Evolutionary conservation across 2,113 vertebrate species (phyloP).

Genomic region (Sinosuthora webbiana): DNA sequence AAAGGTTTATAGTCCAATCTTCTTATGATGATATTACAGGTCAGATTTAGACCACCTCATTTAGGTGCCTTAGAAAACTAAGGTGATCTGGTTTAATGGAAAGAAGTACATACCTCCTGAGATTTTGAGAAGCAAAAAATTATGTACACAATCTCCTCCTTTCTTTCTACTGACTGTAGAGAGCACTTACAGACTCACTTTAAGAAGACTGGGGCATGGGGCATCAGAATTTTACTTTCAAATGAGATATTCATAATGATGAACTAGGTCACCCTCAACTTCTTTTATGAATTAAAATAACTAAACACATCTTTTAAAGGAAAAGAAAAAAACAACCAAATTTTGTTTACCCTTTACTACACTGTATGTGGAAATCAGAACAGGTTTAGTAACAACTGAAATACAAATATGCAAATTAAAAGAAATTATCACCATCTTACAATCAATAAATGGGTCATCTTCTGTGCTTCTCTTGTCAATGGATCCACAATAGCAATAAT

Average conservation of each 20-base stretch:
- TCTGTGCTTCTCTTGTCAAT: constrained; percentile 90
- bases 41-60: constrained; percentile 11
- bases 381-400: not conserved
- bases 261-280: not conserved
- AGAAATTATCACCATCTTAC: constrained; percentile 74
- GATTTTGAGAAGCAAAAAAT: not conserved
- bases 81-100: not conserved
- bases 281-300: not conserved
- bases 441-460: constrained; percentile 85
- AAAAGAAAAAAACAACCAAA: not conserved
- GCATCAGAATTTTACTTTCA: not conserved
- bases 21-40: not conserved
- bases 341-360: not conserved
- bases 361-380: not conserved
- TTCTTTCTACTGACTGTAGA: not conserved
- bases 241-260: not conserved
- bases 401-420: not conserved
- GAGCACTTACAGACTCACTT: not conserved
- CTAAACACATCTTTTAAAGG: not conserved
- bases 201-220: not conserved
- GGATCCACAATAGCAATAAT: constrained; percentile 91
- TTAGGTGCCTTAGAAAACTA: not conserved
- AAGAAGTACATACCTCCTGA: not conserved
- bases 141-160: not conserved
- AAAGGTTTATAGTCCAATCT: constrained; percentile 33